These are phyloP conservation scores for Machimus atricapillus DNA, from an alignment of 2,888 invertebrate species.

Conservation along the genomic window DNA sequence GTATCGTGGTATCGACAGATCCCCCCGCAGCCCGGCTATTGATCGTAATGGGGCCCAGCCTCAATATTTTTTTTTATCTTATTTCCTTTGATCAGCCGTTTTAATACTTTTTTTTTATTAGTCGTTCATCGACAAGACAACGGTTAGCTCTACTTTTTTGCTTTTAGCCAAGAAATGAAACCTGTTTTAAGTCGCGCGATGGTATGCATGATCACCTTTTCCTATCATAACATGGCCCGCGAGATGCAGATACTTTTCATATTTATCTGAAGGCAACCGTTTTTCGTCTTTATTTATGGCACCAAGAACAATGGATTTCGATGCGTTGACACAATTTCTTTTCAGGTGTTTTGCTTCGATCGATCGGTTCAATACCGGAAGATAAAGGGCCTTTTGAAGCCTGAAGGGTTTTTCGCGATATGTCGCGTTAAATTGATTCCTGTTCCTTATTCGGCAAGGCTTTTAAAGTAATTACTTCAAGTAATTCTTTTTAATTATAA, in stretches of 20 bases:
- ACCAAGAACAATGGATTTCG: not conserved
- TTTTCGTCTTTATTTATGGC: constrained; percentile 26
- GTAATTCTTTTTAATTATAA: not conserved
- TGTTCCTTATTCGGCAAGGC: not conserved
- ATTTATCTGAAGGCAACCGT: not conserved
- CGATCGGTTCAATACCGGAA: not conserved
- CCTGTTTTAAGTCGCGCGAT: constrained; percentile 27
- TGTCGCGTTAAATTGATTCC: not conserved
- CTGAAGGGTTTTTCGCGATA: not conserved
- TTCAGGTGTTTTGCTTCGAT: not conserved
- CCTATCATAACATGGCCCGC: not conserved
- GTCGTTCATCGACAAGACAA: constrained; percentile 10
- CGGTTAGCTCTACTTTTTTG: constrained; percentile 43
- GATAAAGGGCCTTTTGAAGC: not conserved
- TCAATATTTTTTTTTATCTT: not conserved
- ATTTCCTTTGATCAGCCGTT: not conserved
- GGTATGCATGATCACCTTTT: constrained; percentile 26
- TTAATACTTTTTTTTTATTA: not conserved
- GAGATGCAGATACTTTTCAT: constrained; percentile 15
- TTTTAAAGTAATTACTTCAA: not conserved
- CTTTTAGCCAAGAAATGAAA: constrained; percentile 29
- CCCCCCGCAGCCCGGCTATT: not conserved
- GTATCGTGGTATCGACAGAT: not conserved
- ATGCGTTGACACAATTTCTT: constrained; percentile 13
- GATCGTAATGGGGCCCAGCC: not conserved